A percentile compares a stretch with the other conserved stretches of the same genome.
These are phyloP conservation scores for Anthopleura xanthogrammica DNA, from an alignment of 92 coral and sea anemone genomes.

Conservation along the genomic window DNA sequence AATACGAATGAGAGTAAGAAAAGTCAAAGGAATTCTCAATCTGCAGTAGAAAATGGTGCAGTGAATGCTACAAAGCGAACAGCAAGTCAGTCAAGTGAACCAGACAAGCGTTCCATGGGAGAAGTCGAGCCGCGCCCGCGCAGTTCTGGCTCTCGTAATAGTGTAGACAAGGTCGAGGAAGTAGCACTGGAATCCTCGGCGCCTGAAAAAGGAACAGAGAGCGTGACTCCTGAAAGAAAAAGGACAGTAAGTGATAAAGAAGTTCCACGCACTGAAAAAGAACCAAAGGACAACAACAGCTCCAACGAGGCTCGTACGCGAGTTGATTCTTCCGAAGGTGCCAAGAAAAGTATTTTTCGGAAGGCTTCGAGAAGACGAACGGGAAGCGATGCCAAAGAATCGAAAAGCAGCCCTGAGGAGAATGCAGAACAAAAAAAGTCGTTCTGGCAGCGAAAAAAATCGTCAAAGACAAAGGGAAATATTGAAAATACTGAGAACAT, in stretches of 20 bases:
- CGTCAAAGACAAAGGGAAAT: slow-evolving; percentile 23
- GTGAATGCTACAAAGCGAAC: slow-evolving; percentile 5
- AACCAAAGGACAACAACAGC: not conserved
- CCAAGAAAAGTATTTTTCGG: not conserved
- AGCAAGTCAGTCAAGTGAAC: slow-evolving; percentile 24
- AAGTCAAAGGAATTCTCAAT: not conserved
- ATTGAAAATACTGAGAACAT: slow-evolving; percentile 3
- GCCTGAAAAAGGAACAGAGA: not conserved
- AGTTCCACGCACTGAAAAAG: not conserved
- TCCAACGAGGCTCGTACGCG: not conserved
- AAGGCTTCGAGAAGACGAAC: not conserved
- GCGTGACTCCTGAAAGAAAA: not conserved
- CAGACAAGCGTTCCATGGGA: not conserved
- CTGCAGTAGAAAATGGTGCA: not conserved
- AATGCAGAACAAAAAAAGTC: slow-evolving; percentile 41
- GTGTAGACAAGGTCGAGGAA: slow-evolving; percentile 6
- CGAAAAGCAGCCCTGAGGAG: slow-evolving; percentile 21
- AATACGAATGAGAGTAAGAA: slow-evolving; percentile 18
- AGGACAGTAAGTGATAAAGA: slow-evolving; percentile 17
- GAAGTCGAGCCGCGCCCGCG: not conserved
- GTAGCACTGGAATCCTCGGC: not conserved
- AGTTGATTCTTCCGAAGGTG: not conserved
- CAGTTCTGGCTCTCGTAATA: slow-evolving; percentile 1
- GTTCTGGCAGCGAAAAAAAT: slow-evolving; percentile 51
- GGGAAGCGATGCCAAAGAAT: slow-evolving; percentile 31